These are phyloP conservation scores for Merops nubicus DNA, from an alignment of 2,113 vertebrate genomes.

Conservation along the genomic window DNA sequence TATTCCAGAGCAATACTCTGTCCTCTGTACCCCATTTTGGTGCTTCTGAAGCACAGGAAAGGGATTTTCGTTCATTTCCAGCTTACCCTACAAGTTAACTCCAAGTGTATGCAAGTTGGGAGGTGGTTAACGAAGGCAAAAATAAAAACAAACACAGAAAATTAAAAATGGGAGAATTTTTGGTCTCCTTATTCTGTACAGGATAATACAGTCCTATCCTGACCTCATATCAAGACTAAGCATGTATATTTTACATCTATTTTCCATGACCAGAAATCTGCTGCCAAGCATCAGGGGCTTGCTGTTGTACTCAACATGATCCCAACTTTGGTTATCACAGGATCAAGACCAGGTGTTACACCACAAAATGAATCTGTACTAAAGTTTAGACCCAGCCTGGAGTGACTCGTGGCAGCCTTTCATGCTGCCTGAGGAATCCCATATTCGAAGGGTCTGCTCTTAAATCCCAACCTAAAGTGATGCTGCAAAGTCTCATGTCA, in stretches of 20 bases:
- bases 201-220: background rate
- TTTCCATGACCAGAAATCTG: background rate
- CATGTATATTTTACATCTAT: rapidly evolving
- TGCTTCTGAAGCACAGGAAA: background rate
- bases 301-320: background rate
- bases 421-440: background rate
- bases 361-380: background rate
- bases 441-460: background rate
- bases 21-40: background rate
- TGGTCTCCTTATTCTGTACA: background rate
- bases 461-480: background rate
- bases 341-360: background rate
- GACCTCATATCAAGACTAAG: background rate
- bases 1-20: background rate
- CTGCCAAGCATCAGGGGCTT: background rate
- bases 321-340: background rate
- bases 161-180: background rate
- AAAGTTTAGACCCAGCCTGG: background rate
- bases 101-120: background rate
- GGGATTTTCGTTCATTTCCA: background rate
- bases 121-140: background rate
- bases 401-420: background rate
- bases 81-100: background rate
- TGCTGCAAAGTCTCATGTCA: background rate
- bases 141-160: background rate